These are phyloP conservation scores for Callopanchax toddi DNA, from an alignment of 2,113 vertebrate species.

Conservation along the genomic window DNA sequence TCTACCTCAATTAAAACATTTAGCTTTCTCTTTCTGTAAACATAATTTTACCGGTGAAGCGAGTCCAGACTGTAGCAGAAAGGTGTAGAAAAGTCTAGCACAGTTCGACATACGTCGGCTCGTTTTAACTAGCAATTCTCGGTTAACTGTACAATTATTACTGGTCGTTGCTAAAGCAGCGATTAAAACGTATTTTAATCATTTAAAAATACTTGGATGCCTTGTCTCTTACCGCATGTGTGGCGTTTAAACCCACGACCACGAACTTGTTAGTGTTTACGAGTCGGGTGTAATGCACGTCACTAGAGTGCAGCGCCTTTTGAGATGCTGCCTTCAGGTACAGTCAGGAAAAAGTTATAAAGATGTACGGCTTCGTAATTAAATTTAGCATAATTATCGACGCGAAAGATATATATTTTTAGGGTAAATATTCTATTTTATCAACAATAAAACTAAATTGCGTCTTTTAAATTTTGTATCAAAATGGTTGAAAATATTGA, in stretches of 20 bases:
- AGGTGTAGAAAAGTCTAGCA: neutral
- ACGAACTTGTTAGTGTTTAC: too few relatives aligned
- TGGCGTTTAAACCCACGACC: neutral
- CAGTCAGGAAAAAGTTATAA: constrained; percentile 1
- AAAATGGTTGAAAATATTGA: neutral
- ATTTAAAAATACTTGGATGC: neutral
- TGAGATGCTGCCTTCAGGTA: constrained; percentile 14
- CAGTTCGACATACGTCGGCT: neutral
- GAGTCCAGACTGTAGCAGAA: neutral
- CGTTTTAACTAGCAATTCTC: neutral
- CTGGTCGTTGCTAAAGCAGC: fast-evolving
- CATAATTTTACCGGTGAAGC: neutral
- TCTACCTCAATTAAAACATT: neutral
- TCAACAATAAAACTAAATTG: neutral
- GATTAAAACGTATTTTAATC: fast-evolving
- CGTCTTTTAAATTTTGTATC: neutral
- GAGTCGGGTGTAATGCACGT: constrained; percentile 51
- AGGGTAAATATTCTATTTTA: neutral
- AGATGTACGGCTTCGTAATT: fast-evolving
- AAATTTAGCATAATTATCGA: neutral
- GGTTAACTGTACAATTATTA: neutral
- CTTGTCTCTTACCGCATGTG: constrained; percentile 26
- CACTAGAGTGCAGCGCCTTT: constrained; percentile 16
- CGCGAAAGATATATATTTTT: neutral
- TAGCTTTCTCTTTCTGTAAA: neutral